phyloP scores from a whole-genome alignment of 2,888 invertebrate species.

The Cephus pulcher region DNA sequence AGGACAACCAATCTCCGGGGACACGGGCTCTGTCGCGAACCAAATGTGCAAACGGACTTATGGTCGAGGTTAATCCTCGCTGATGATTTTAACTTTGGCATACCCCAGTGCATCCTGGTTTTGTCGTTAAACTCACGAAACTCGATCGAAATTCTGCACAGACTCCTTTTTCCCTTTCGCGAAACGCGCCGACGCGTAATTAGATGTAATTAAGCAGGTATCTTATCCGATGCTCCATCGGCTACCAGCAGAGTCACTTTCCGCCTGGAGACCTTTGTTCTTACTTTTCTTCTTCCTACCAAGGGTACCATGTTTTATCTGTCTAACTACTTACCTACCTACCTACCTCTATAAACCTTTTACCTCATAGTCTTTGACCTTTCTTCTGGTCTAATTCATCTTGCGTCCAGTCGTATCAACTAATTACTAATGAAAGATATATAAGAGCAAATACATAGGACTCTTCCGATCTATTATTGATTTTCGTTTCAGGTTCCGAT shows the following conservation, averaged over 20 bases:
- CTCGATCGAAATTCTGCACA: slow-evolving; percentile 31
- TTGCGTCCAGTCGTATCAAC: background rate
- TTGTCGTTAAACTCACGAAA: slow-evolving; percentile 25
- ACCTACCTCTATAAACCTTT: background rate
- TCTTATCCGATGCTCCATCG: slow-evolving; percentile 34
- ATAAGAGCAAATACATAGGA: too few relatives aligned
- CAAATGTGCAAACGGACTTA: background rate
- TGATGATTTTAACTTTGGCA: background rate
- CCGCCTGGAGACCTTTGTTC: slow-evolving; percentile 24
- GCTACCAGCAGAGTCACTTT: slow-evolving; percentile 18
- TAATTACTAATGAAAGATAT: background rate
- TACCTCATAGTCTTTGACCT: background rate
- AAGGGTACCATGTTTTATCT: background rate
- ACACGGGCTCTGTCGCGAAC: background rate
- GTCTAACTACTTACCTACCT: slow-evolving; percentile 3
- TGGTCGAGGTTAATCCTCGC: background rate
- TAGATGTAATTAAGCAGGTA: slow-evolving; percentile 59
- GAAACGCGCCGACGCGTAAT: slow-evolving; percentile 47
- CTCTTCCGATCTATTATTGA: background rate
- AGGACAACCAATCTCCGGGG: background rate
- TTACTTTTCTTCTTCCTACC: background rate
- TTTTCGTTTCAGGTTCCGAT: background rate
- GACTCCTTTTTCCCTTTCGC: slow-evolving; percentile 1
- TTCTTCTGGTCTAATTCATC: background rate
- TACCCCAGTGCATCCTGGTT: background rate